Base-by-base conservation (phyloP, 2,888 invertebrate species). In the Sarcophaga variegata region DNA sequence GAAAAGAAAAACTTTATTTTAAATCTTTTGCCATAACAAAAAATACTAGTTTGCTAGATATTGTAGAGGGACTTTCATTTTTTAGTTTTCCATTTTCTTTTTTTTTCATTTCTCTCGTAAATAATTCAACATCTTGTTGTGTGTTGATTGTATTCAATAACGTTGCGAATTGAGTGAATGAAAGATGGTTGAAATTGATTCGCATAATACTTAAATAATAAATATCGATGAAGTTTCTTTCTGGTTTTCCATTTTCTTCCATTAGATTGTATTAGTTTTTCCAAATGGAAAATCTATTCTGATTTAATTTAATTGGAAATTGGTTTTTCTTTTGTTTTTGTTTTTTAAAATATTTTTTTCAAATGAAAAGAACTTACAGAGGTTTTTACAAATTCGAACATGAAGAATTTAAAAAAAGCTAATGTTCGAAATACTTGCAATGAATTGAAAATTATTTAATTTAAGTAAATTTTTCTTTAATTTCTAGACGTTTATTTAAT, bases 131-230 rank as follows among this genome's bases (percentile, higher is more conserved):
- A 69, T 76, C 66, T 87, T 85, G 82, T 83, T 88, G 86, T 84
- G 87, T 76, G 88, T 47, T 85, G 81, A 37, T 37, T 37, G 64
- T 67, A 62, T 70, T 74, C 59, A 80, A 86, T 76, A 67, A 76
- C 67, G 77, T 47, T 76, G 72, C 69, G 63, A 86, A 83, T 86
- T 63, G 45, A 60, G 71, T 90, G 91, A 91, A 92, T 90, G 86
- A 89, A 89, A 88, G 91, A 64, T 54, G 37, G n/a, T 49, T 80
- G 66, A 49, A 91, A 91, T 91, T 90, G 90, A 88, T 91, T 89
- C 88, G 88, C 88, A 87, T 83, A 88, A 89, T 88, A 90, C 62
- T 27, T n/a, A 47, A 75, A 25, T 88, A 90, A 89, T 71, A 37
- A 81, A 87, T 86, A 87, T 80, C 78, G 69, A 82, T 83, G 67